Base-by-base conservation (phyloP, 2,888 invertebrate genomes). In the Drosophila multiciliata region DNA sequence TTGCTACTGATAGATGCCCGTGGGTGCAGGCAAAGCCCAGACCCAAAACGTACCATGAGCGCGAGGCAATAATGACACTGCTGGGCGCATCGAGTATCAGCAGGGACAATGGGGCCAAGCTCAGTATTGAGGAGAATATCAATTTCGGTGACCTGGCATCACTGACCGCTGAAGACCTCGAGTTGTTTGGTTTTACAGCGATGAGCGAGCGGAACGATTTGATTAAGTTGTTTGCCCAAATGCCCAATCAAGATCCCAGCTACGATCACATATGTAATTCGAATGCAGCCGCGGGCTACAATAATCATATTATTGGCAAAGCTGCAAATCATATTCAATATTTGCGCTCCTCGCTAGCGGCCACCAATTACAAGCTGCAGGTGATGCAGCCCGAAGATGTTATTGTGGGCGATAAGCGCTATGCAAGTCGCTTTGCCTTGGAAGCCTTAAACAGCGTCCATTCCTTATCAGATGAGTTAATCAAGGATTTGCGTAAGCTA, bases 351-450 rank as follows among this genome's bases (percentile, higher is more conserved):
- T 89, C 93, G 1, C 38, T 93, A 36, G 82, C 91, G 0, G 91
- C 89, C 20, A 91, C 92, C 23, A 90, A 92, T 55, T 91, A 93
- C 54, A 93, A 93, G 75, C 68, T 93, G 32, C 82, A 90, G 62
- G 75, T 92, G 11, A 83, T 82, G 74, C 91, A 91, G 6, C 87
- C 91, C 0, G 91, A 91, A 12, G 93, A 93, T 82, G 83, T 92
- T n/a, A 66, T 93, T 8, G 82, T 93, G 0, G 92, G 92, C 6
- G 92, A 93, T 15, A 92, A 91, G 26, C 82, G 86, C n/a, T 93
- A 91, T 72, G 93, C 93, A 0, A 93, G 93, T 61, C 87, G 91
- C 52, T 92, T 92, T 63, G 92, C 92, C 0, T 45, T 93, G n/a
- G 91, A 92, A 42, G 91, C 93, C 0, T 55, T 93, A 3, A 81